Conservation (phyloP, 2,797 vertebrate species). For the Florisuga fusca region DNA sequence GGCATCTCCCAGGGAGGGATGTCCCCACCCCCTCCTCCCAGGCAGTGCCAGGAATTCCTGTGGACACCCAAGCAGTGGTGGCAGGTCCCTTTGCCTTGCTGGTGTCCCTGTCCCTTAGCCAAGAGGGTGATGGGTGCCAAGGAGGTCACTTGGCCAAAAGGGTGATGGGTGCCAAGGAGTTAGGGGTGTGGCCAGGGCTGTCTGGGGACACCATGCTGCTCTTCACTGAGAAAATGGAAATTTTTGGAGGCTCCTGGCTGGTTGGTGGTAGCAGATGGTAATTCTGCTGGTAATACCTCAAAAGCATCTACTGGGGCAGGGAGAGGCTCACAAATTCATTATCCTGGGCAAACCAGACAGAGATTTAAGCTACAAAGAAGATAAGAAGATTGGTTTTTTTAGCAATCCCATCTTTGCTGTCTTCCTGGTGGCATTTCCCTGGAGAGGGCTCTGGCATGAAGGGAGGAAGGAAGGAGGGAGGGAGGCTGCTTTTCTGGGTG, state of each 20-base stretch:
- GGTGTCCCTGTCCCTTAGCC: background rate
- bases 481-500: background rate
- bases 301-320: background rate
- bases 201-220: background rate
- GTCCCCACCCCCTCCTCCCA: background rate
- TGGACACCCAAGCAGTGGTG: background rate
- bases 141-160: background rate
- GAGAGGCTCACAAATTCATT: slow-evolving; percentile 9
- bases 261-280: slow-evolving; percentile 44
- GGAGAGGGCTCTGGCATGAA: background rate
- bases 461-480: background rate
- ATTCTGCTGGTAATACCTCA: background rate
- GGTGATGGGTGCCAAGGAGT: background rate
- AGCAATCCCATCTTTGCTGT: background rate
- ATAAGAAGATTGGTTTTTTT: slow-evolving; percentile 42
- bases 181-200: background rate
- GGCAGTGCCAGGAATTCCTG: background rate
- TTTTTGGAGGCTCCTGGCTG: background rate
- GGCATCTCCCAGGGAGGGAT: background rate
- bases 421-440: background rate
- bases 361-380: slow-evolving; percentile 18
- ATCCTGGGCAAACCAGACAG: slow-evolving; percentile 26
- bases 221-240: background rate
- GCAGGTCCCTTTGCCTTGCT: background rate
- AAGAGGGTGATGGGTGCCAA: rapidly evolving